Percentiles rank a stretch among this genome's conserved stretches.
Evolutionary conservation across 2,888 invertebrate species (phyloP).

Genomic region (Platycheirus rosarum): DNA sequence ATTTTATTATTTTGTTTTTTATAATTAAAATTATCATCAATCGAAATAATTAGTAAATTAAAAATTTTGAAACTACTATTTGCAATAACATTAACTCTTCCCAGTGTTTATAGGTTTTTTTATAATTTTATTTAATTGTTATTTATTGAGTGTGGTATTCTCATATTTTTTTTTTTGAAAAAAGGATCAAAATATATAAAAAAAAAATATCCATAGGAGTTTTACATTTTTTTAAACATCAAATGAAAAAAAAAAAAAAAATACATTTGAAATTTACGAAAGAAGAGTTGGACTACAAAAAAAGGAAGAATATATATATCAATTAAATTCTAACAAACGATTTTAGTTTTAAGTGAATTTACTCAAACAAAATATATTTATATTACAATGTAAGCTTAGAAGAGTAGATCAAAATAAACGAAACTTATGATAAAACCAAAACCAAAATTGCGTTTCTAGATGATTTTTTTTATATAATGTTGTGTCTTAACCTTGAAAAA

Average conservation of each 20-base stretch:
- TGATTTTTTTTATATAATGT: too few species aligned
- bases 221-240: slow-evolving; percentile 71
- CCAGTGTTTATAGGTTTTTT: slow-evolving; percentile 55
- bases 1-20: slow-evolving; percentile 18
- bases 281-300: slow-evolving; percentile 55
- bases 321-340: slow-evolving; percentile 72
- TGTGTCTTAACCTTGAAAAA: too few species aligned
- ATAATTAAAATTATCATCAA: slow-evolving; percentile 24
- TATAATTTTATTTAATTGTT: slow-evolving; percentile 66
- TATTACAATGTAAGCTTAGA: slow-evolving; percentile 67
- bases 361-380: slow-evolving; percentile 68
- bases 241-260: slow-evolving; percentile 67
- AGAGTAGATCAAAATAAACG: slow-evolving; percentile 62
- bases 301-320: slow-evolving; percentile 59
- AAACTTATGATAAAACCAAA: slow-evolving; percentile 54
- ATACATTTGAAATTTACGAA: slow-evolving; percentile 41
- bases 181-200: slow-evolving; percentile 51
- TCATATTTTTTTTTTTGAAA: slow-evolving; percentile 36
- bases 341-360: slow-evolving; percentile 66
- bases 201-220: slow-evolving; percentile 53
- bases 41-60: slow-evolving; percentile 18
- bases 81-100: slow-evolving; percentile 33
- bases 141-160: slow-evolving; percentile 62
- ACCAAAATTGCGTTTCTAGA: background rate
- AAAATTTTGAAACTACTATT: background rate